Evolutionary conservation across 2,113 vertebrate species (phyloP).

Genomic region (Protomyctophum bolini): DNA sequence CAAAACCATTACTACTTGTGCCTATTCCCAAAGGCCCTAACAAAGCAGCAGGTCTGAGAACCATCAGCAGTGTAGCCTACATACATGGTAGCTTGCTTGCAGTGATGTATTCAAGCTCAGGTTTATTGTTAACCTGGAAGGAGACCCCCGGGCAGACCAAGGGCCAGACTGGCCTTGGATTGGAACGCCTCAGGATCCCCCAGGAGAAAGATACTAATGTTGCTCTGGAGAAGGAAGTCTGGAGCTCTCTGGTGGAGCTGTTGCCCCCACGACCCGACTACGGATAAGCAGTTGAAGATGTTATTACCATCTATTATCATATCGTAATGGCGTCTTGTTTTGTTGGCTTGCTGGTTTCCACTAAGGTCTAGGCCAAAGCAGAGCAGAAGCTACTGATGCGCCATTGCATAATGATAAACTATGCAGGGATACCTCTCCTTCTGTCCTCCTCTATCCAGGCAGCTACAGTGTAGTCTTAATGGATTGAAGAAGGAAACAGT

Average conservation of each 20-base stretch:
- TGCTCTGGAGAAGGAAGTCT: too few species aligned
- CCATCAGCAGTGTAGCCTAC: slow-evolving; percentile 23
- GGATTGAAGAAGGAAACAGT: slow-evolving; percentile 45
- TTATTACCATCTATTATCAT: too few species aligned
- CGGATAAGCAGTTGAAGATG: too few species aligned
- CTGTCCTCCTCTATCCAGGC: slow-evolving; percentile 97
- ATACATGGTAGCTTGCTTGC: neutral
- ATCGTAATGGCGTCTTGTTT: neutral
- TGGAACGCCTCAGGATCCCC: too few species aligned
- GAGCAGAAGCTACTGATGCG: slow-evolving; percentile 63
- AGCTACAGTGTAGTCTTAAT: slow-evolving; percentile 82
- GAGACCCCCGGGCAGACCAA: too few species aligned
- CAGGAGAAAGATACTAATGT: too few species aligned
- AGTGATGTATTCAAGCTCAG: neutral
- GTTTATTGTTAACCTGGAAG: too few species aligned
- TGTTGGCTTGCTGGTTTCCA: slow-evolving; percentile 7
- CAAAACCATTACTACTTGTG: slow-evolving; percentile 7
- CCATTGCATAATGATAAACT: slow-evolving; percentile 33
- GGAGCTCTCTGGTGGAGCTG: too few species aligned
- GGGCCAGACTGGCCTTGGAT: too few species aligned
- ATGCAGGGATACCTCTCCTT: slow-evolving; percentile 87
- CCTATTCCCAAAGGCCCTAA: slow-evolving; percentile 29
- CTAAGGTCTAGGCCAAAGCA: slow-evolving; percentile 41
- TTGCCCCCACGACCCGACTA: too few species aligned
- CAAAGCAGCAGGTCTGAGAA: slow-evolving; percentile 47